Evolutionary conservation across 2,888 invertebrate species (phyloP).

Genomic region (Hypena proboscidalis): DNA sequence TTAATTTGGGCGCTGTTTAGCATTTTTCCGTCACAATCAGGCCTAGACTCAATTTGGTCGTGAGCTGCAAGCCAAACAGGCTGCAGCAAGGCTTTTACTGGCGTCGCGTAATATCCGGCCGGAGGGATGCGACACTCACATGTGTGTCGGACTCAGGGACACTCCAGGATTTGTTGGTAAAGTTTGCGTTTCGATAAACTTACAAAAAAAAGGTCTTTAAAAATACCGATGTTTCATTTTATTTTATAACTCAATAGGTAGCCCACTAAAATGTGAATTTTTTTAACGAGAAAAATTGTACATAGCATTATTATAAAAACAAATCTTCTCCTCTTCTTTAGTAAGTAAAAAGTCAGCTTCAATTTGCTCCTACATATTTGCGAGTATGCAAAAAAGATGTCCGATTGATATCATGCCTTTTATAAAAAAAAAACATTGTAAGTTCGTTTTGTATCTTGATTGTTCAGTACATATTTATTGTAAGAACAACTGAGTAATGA

Average conservation of each 20-base stretch:
- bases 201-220: neutral
- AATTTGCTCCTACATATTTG: slow-evolving; percentile 3
- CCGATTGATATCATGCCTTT: slow-evolving; percentile 3
- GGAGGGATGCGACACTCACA: slow-evolving; percentile 22
- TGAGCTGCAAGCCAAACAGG: slow-evolving; percentile 45
- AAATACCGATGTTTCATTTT: too few relatives aligned
- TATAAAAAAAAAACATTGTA: slow-evolving; percentile 10
- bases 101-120: slow-evolving; percentile 40
- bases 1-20: slow-evolving; percentile 46
- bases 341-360: neutral
- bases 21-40: slow-evolving; percentile 48
- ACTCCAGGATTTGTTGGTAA: neutral
- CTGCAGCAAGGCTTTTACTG: slow-evolving; percentile 25
- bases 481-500: too few relatives aligned
- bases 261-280: too few relatives aligned
- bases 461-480: too few relatives aligned
- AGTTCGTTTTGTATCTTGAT: slow-evolving; percentile 3
- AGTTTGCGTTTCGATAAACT: too few relatives aligned
- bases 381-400: slow-evolving; percentile 7
- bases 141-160: slow-evolving; percentile 6
- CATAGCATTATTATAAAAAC: too few relatives aligned
- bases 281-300: too few relatives aligned
- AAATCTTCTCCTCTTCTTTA: neutral
- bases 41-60: slow-evolving; percentile 47
- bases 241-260: too few relatives aligned